Evolutionary conservation across 2,797 vertebrate species (phyloP).

Genomic region (Cryptoprocta ferox): DNA sequence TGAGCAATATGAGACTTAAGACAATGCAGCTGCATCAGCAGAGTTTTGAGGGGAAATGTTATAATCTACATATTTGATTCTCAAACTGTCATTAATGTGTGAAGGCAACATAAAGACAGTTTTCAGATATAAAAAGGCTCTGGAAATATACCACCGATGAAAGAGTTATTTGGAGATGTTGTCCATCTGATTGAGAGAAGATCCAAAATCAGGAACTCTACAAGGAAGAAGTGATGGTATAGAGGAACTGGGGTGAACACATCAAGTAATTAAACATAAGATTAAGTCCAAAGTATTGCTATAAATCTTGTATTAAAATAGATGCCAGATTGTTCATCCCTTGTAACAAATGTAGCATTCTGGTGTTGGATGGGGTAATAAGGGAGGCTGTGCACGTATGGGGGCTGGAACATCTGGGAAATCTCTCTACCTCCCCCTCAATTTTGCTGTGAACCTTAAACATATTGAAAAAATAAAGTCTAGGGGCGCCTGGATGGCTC

Average conservation of each 20-base stretch:
- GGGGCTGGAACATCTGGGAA: not conserved
- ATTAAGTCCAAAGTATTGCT: not conserved
- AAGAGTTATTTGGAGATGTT: conserved; percentile 34
- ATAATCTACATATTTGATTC: conserved; percentile 15
- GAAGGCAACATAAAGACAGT: not conserved
- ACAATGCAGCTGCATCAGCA: not conserved
- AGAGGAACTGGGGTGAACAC: not conserved
- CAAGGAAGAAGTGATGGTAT: not conserved
- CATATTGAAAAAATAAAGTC: not conserved
- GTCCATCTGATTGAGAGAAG: not conserved
- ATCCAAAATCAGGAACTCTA: not conserved
- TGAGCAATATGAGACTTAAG: not conserved
- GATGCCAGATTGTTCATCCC: not conserved
- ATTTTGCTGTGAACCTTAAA: not conserved
- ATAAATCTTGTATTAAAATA: not conserved
- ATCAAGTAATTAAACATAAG: not conserved
- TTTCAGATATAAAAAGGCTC: conserved; percentile 34
- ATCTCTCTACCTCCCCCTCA: not conserved
- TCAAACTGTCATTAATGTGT: conserved; percentile 1
- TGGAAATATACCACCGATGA: not conserved
- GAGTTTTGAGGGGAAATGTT: not conserved
- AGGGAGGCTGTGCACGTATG: not conserved
- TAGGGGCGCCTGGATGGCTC: not conserved
- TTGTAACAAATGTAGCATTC: not conserved
- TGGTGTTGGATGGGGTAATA: not conserved